These are phyloP conservation scores for Trachelus stipa DNA, from an alignment of 2,888 invertebrate species.

Conservation along the genomic window DNA sequence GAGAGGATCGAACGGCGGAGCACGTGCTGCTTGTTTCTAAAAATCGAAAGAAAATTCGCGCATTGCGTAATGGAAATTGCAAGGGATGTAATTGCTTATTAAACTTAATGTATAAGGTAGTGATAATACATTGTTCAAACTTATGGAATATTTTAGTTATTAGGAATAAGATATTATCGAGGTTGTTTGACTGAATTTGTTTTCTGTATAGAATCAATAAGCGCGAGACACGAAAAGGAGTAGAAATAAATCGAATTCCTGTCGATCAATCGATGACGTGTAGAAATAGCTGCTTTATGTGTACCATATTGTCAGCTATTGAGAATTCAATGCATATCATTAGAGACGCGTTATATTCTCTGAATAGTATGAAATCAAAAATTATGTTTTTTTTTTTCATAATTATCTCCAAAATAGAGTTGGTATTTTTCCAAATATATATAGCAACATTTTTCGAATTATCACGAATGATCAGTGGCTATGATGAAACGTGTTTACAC, in stretches of 20 bases:
- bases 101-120: no score
- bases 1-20: no score
- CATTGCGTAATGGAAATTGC: not conserved
- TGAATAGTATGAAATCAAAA: no score
- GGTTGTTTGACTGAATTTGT: not conserved
- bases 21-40: not conserved
- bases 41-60: not conserved
- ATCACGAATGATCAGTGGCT: not conserved
- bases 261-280: not conserved
- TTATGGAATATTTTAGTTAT: not conserved
- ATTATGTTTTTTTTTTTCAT: not conserved
- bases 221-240: not conserved
- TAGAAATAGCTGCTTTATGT: not conserved
- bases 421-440: not conserved
- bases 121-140: not conserved
- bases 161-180: not conserved
- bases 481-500: not conserved
- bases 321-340: not conserved
- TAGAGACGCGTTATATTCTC: no score
- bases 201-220: not conserved
- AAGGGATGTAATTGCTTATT: not conserved
- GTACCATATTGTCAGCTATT: not conserved
- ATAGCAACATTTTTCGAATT: not conserved
- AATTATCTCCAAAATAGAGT: not conserved
- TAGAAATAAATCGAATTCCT: not conserved